These are phyloP conservation scores for Drosophila dives DNA, from an alignment of 2,888 invertebrate species.

Conservation along the genomic window DNA sequence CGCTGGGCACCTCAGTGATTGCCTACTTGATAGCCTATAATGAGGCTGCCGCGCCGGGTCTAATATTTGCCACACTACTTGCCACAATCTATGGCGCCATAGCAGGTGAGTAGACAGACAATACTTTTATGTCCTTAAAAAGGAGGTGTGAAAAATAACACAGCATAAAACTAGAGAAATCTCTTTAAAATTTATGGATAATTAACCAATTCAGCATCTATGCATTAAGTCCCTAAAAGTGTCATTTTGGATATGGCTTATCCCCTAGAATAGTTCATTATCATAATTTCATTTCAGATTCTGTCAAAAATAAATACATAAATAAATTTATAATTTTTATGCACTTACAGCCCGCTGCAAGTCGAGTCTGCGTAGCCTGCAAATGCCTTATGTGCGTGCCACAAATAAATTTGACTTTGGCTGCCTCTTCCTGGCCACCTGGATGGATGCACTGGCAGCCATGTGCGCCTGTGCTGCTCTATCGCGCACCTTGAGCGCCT, in stretches of 20 bases:
- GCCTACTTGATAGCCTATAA: conserved; percentile 83
- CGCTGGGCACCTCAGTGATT: conserved; percentile 83
- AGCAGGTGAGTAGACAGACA: conserved; percentile 75
- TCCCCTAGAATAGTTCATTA: not conserved
- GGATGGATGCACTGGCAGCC: conserved; percentile 86
- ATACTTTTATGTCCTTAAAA: not conserved
- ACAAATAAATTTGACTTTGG: conserved; percentile 85
- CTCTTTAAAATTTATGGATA: not conserved
- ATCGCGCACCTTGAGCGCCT: conserved; percentile 86
- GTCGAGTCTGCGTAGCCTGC: conserved; percentile 82
- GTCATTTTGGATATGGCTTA: not conserved
- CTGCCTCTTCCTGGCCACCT: conserved; percentile 85
- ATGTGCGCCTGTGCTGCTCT: conserved; percentile 86
- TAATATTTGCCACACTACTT: conserved; percentile 82
- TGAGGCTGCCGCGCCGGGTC: conserved; percentile 83
- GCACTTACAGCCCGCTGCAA: conserved; percentile 81
- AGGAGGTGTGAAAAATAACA: not conserved
- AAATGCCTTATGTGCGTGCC: conserved; percentile 85
- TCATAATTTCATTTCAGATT: not conserved
- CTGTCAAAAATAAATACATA: not conserved
- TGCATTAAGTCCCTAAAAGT: not conserved
- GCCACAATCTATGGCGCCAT: conserved; percentile 82
- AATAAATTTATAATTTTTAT: not conserved
- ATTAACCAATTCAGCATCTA: not conserved
- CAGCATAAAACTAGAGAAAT: not conserved